Conservation (phyloP, 2,797 vertebrate genomes). For the Emydoidea blandingii region DNA sequence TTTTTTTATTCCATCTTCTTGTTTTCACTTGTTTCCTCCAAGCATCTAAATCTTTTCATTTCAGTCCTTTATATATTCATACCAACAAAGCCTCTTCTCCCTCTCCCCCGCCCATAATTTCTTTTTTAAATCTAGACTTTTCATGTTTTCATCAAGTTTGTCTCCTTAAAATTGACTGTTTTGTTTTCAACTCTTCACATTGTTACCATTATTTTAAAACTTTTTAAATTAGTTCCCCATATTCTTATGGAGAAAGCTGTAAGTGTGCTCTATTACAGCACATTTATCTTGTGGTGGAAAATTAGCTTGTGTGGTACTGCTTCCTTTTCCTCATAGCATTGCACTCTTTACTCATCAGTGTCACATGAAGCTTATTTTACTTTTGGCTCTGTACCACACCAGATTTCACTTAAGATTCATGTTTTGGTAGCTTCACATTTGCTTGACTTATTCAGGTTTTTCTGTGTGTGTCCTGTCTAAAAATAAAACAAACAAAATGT, state of each 20-base stretch:
- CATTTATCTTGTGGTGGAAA: not conserved
- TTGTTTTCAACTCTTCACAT: not conserved
- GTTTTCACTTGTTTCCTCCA: not conserved
- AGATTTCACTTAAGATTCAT: not conserved
- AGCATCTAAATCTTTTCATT: too few species aligned
- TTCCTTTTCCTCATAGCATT: not conserved
- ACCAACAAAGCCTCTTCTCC: too few species aligned
- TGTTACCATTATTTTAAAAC: not conserved
- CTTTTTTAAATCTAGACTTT: too few species aligned
- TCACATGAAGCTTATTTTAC: not conserved
- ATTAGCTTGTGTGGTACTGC: not conserved
- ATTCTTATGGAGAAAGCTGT: not conserved
- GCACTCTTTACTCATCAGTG: not conserved
- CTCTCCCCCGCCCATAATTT: too few species aligned
- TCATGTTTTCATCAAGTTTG: not conserved
- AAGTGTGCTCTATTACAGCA: not conserved
- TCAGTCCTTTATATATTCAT: too few species aligned
- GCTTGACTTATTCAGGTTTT: too few species aligned
- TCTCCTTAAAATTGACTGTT: not conserved
- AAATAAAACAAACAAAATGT: not conserved
- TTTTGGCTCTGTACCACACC: not conserved
- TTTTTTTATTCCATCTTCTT: not conserved
- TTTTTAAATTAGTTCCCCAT: not conserved
- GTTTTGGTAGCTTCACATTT: too few species aligned
- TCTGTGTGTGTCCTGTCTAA: too few species aligned